Evolutionary conservation across 1,140 invertebrate species (phyloP).

Genomic region (Drosophila lowei): DNA sequence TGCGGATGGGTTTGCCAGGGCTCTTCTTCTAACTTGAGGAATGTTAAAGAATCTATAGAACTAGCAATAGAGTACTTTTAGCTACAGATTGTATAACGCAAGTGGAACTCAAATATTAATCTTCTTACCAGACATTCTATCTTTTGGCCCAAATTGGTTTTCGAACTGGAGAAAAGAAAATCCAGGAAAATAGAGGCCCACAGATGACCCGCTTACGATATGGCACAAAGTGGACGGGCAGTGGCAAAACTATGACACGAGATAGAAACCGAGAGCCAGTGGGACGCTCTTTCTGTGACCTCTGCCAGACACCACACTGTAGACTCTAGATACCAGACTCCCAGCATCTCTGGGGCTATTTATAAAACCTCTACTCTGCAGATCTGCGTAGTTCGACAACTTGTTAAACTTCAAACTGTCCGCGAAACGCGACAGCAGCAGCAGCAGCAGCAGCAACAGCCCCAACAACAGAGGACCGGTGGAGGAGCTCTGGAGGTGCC

Average conservation of each 20-base stretch:
- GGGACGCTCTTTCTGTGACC: too few relatives aligned
- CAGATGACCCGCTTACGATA: slow-evolving; percentile 60
- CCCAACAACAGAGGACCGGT: background rate
- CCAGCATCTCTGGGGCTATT: slow-evolving; percentile 46
- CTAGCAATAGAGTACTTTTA: too few relatives aligned
- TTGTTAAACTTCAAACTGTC: slow-evolving; percentile 78
- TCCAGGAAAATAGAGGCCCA: slow-evolving; percentile 4
- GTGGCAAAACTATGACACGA: slow-evolving; percentile 11
- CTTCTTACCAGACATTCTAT: background rate
- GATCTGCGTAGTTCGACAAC: slow-evolving; percentile 55
- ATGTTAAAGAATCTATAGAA: too few relatives aligned
- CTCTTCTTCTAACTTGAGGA: too few relatives aligned
- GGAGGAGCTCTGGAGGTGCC: slow-evolving; percentile 14
- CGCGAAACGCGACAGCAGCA: slow-evolving; percentile 69
- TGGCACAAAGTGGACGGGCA: slow-evolving; percentile 20
- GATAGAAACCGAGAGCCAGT: slow-evolving; percentile 27
- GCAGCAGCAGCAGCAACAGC: slow-evolving; percentile 41
- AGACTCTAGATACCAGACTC: background rate
- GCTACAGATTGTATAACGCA: background rate
- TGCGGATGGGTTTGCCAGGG: background rate
- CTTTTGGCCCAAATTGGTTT: too few relatives aligned
- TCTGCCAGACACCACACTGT: slow-evolving; percentile 4
- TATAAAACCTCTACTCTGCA: slow-evolving; percentile 75
- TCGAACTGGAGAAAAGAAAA: too few relatives aligned
- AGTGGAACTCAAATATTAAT: too few relatives aligned